These are phyloP conservation scores for Automeris io DNA, from an alignment of 2,888 invertebrate genomes.

Conservation along the genomic window DNA sequence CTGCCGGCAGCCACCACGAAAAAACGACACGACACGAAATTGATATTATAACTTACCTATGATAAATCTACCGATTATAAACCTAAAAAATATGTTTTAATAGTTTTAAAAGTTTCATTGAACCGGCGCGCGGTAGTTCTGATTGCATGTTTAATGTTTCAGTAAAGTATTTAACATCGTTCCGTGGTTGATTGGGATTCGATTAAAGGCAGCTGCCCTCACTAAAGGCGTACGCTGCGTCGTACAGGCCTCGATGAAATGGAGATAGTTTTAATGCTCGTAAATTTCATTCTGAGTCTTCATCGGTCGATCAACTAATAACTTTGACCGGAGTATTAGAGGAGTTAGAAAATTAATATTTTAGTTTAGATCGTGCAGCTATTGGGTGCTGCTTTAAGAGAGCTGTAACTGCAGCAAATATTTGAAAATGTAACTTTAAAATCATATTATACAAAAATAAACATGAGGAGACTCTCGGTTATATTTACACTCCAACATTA, in stretches of 20 bases:
- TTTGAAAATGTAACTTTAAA: no score
- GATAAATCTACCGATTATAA: no score
- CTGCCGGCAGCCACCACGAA: no score
- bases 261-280: slow-evolving; percentile 73
- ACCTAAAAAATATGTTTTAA: slow-evolving; percentile 29
- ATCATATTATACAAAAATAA: no score
- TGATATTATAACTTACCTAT: no score
- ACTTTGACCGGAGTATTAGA: slow-evolving; percentile 50
- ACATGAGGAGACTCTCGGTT: no score
- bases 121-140: slow-evolving; percentile 39
- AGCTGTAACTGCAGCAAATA: no score
- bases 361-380: slow-evolving; percentile 11
- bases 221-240: slow-evolving; percentile 43
- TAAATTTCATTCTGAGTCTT: slow-evolving; percentile 64
- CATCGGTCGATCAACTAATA: slow-evolving; percentile 59
- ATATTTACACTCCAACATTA: no score
- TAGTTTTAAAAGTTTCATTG: slow-evolving; percentile 46
- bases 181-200: slow-evolving; percentile 66
- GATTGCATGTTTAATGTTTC: slow-evolving; percentile 61
- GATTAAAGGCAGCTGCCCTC: slow-evolving; percentile 64
- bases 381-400: background rate
- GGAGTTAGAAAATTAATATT: slow-evolving; percentile 49
- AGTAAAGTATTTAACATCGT: slow-evolving; percentile 63
- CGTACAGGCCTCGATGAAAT: slow-evolving; percentile 58
- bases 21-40: no score